Evolutionary conservation across 2,888 invertebrate species (phyloP).

Genomic region (Petrophora chlorosata): DNA sequence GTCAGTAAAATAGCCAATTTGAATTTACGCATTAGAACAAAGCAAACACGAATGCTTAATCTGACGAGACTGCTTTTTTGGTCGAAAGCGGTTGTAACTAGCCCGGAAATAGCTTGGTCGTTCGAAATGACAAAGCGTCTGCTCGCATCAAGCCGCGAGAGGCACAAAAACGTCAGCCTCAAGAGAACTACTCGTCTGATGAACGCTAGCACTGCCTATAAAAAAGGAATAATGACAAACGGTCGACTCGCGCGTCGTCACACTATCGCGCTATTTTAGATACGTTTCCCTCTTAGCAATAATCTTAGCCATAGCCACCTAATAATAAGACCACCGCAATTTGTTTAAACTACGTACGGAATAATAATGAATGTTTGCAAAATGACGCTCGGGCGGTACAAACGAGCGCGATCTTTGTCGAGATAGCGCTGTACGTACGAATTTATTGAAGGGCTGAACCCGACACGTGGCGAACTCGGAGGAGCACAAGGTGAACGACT

Average conservation of each 20-base stretch:
- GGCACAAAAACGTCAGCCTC: slow-evolving; percentile 64
- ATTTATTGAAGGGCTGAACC: slow-evolving; percentile 40
- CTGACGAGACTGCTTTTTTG: slow-evolving; percentile 45
- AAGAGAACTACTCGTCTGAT: slow-evolving; percentile 56
- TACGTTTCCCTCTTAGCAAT: slow-evolving; percentile 73
- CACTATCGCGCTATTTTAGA: slow-evolving; percentile 73
- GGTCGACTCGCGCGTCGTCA: slow-evolving; percentile 48
- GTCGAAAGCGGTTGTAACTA: slow-evolving; percentile 43
- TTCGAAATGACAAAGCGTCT: slow-evolving; percentile 66
- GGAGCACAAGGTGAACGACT: slow-evolving; percentile 64
- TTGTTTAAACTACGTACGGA: slow-evolving; percentile 44
- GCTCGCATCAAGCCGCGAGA: slow-evolving; percentile 55
- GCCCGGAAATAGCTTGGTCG: slow-evolving; percentile 61
- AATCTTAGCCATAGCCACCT: slow-evolving; percentile 60
- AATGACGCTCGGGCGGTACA: slow-evolving; percentile 39
- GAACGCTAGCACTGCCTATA: slow-evolving; percentile 48
- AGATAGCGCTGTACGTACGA: slow-evolving; percentile 35
- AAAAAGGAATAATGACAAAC: slow-evolving; percentile 73
- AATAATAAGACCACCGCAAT: slow-evolving; percentile 57
- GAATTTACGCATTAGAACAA: slow-evolving; percentile 25
- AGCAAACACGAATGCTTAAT: slow-evolving; percentile 37
- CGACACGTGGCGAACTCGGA: slow-evolving; percentile 52
- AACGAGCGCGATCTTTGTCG: slow-evolving; percentile 38
- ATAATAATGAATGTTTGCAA: slow-evolving; percentile 52
- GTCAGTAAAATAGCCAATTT: too few relatives aligned